These are phyloP conservation scores for Choristoneura fumiferana DNA, from an alignment of 1,140 invertebrate genomes.

Conservation along the genomic window DNA sequence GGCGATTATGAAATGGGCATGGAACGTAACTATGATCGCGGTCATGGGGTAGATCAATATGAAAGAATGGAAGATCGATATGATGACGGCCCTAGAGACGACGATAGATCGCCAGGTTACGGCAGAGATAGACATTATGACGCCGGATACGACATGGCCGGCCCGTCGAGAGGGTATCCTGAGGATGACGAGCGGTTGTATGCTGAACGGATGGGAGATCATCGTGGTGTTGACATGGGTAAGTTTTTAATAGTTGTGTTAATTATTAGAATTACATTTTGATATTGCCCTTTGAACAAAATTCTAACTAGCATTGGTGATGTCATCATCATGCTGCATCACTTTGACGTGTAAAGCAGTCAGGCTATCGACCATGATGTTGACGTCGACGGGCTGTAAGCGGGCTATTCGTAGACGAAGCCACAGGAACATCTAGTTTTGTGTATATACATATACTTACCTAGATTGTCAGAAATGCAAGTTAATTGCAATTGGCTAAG, in stretches of 20 bases:
- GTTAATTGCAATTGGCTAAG: too few species aligned
- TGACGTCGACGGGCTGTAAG: too few species aligned
- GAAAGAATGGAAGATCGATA: constrained; percentile 73
- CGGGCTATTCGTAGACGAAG: too few species aligned
- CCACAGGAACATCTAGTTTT: too few species aligned
- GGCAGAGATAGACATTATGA: constrained; percentile 73
- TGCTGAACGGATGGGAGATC: constrained; percentile 66
- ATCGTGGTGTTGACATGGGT: constrained; percentile 67
- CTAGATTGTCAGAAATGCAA: too few species aligned
- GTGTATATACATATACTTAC: too few species aligned
- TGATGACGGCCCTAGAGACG: constrained; percentile 65
- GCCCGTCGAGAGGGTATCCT: constrained; percentile 66
- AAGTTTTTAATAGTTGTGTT: constrained; percentile 28
- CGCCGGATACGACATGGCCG: constrained; percentile 68
- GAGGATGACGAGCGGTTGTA: constrained; percentile 74
- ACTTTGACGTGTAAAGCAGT: too few species aligned
- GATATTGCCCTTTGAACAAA: too few species aligned
- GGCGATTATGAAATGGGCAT: constrained; percentile 71
- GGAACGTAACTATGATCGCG: constrained; percentile 71
- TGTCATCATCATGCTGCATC: too few species aligned
- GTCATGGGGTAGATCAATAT: constrained; percentile 70
- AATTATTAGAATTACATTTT: too few species aligned
- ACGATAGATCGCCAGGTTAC: constrained; percentile 72
- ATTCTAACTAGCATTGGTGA: too few species aligned
- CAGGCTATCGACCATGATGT: too few species aligned